These are phyloP conservation scores for Serripes groenlandicus DNA, from an alignment of 2,888 invertebrate genomes.

Conservation along the genomic window DNA sequence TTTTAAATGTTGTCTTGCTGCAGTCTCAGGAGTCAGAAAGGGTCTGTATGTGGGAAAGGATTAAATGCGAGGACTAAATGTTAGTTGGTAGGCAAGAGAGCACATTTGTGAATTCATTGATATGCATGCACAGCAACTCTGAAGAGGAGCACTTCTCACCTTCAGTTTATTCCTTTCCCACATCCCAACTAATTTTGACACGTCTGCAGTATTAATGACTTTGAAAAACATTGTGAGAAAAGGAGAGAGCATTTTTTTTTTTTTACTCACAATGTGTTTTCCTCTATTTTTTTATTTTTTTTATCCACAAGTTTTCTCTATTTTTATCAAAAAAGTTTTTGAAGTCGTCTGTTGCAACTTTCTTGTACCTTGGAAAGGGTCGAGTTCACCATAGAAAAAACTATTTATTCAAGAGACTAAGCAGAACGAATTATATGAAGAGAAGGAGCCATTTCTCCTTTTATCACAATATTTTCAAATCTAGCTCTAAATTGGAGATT, in stretches of 20 bases:
- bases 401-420: too few relatives aligned
- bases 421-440: not conserved
- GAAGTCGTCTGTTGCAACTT: too few relatives aligned
- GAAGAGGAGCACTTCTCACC: not conserved
- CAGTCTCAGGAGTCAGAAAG: not conserved
- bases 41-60: not conserved
- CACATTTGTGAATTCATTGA: too few relatives aligned
- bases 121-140: too few relatives aligned
- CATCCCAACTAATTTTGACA: not conserved
- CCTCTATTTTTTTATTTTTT: too few relatives aligned
- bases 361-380: too few relatives aligned
- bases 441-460: not conserved
- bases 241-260: too few relatives aligned
- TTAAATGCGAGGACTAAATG: not conserved
- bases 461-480: not conserved
- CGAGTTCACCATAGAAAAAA: too few relatives aligned
- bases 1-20: not conserved
- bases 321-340: too few relatives aligned
- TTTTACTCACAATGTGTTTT: too few relatives aligned
- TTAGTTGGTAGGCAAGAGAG: not conserved
- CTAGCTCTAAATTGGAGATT: too few relatives aligned
- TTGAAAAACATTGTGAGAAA: not conserved
- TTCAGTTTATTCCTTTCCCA: not conserved
- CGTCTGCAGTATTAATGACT: not conserved
- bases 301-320: too few relatives aligned